phyloP scores from a whole-genome alignment of 2,113 vertebrate genomes.

The Hucho hucho region DNA sequence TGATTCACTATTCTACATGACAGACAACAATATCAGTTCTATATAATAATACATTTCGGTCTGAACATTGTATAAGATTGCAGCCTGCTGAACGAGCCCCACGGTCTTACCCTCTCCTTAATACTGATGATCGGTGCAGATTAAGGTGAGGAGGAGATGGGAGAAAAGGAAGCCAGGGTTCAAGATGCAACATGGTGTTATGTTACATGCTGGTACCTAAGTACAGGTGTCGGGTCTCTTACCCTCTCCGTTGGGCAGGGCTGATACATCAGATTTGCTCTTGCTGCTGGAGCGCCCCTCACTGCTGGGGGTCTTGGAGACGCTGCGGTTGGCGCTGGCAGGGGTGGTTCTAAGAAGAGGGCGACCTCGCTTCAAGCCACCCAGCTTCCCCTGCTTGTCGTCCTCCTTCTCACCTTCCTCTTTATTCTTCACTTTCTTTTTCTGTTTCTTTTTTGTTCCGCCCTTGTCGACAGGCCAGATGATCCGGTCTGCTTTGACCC shows the following conservation, averaged over 20 bases:
- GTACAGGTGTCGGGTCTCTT: constrained; percentile 25
- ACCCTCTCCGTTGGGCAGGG: constrained; percentile 78
- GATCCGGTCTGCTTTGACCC: constrained; percentile 98
- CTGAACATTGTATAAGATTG: too few species aligned
- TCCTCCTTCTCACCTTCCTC: constrained; percentile 81
- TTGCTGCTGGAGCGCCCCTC: constrained; percentile 81
- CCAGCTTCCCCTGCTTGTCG: constrained; percentile 75
- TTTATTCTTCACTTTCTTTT: constrained; percentile 95
- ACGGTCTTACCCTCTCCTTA: too few species aligned
- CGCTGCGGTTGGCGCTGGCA: constrained; percentile 71
- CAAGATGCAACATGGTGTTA: not conserved
- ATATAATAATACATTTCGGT: too few species aligned
- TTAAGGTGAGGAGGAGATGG: not conserved
- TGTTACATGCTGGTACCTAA: not conserved
- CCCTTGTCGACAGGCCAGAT: constrained; percentile 96
- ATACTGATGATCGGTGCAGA: not conserved
- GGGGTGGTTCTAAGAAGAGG: constrained; percentile 88
- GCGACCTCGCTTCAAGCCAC: constrained; percentile 81
- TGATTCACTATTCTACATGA: not conserved
- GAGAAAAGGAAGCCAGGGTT: not conserved
- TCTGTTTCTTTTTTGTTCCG: constrained; percentile 88
- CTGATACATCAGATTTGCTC: constrained; percentile 61
- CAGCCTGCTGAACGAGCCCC: too few species aligned
- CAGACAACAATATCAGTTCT: too few species aligned
- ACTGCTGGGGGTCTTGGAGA: constrained; percentile 77